Conservation (phyloP, 2,113 vertebrate species). For the Xiphophorus maculatus region DNA sequence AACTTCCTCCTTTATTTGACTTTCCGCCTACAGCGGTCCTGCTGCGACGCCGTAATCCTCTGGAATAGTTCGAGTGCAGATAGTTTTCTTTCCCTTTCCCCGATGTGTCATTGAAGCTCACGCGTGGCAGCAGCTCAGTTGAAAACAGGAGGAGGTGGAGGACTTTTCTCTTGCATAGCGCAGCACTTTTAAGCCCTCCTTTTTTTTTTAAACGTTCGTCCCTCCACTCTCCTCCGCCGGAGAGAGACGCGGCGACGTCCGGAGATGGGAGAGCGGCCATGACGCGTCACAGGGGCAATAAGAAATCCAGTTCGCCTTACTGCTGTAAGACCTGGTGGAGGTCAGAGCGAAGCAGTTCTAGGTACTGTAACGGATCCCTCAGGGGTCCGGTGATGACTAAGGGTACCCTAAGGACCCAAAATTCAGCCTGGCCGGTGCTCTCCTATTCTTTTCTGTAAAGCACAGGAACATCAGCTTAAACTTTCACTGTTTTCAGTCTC, state of each 20-base stretch:
- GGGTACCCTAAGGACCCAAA: slow-evolving; percentile 50
- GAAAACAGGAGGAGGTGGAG: slow-evolving; percentile 41
- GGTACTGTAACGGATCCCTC: slow-evolving; percentile 86
- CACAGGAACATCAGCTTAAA: slow-evolving; percentile 77
- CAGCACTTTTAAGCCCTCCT: slow-evolving; percentile 76
- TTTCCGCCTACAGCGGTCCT: too few relatives aligned
- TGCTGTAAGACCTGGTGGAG: slow-evolving; percentile 79
- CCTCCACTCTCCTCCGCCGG: slow-evolving; percentile 53
- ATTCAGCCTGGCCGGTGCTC: slow-evolving; percentile 78
- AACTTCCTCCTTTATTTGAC: too few relatives aligned
- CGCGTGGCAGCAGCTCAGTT: background rate
- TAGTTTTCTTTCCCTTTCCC: background rate
- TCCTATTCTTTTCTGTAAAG: slow-evolving; percentile 72
- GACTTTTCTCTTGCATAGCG: slow-evolving; percentile 65
- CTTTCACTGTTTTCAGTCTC: slow-evolving; percentile 46
- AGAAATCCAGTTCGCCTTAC: slow-evolving; percentile 77
- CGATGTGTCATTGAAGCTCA: slow-evolving; percentile 8
- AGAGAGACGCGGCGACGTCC: slow-evolving; percentile 18
- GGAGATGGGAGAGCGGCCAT: slow-evolving; percentile 43
- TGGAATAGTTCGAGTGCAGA: slow-evolving; percentile 27
- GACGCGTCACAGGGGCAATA: slow-evolving; percentile 76
- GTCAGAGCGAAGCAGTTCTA: slow-evolving; percentile 75
- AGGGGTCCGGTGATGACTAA: slow-evolving; percentile 41
- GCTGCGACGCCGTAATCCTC: background rate
- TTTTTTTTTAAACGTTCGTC: slow-evolving; percentile 58